phyloP scores from a whole-genome alignment of 2,888 invertebrate genomes.

The Zhuqinia jingwanae region DNA sequence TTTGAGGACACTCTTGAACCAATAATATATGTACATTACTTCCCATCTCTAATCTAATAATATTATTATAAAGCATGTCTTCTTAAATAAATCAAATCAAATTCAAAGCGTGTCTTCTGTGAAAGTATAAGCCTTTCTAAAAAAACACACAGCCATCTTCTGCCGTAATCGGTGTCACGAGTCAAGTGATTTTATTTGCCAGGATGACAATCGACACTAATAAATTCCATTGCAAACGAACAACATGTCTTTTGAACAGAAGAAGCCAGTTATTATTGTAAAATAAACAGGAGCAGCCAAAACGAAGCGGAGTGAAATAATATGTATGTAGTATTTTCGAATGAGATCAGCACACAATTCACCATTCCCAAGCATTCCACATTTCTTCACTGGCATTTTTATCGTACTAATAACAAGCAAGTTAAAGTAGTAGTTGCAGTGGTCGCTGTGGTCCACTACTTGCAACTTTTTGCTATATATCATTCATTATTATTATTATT shows the following conservation, averaged over 20 bases:
- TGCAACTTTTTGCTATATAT: no score
- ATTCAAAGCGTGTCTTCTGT: constrained; percentile 50
- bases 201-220: constrained; percentile 51
- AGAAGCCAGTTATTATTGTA: constrained; percentile 61
- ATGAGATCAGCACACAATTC: constrained; percentile 17
- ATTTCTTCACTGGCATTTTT: constrained; percentile 36
- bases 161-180: constrained; percentile 69
- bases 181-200: constrained; percentile 59
- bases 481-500: no score
- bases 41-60: not conserved
- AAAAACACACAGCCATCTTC: constrained; percentile 71
- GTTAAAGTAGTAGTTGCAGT: no score
- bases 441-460: no score
- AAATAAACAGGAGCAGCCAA: constrained; percentile 52
- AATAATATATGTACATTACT: not conserved
- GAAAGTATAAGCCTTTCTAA: constrained; percentile 65
- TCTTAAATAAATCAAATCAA: not conserved
- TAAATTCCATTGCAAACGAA: no score
- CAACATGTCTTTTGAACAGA: constrained; percentile 56
- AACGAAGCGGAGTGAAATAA: not conserved
- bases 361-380: constrained; percentile 33
- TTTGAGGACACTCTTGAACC: no score
- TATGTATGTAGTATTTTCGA: no score
- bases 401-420: no score
- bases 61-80: not conserved